These are phyloP conservation scores for Andrena fulva DNA, from an alignment of 2,888 invertebrate species.

Conservation along the genomic window DNA sequence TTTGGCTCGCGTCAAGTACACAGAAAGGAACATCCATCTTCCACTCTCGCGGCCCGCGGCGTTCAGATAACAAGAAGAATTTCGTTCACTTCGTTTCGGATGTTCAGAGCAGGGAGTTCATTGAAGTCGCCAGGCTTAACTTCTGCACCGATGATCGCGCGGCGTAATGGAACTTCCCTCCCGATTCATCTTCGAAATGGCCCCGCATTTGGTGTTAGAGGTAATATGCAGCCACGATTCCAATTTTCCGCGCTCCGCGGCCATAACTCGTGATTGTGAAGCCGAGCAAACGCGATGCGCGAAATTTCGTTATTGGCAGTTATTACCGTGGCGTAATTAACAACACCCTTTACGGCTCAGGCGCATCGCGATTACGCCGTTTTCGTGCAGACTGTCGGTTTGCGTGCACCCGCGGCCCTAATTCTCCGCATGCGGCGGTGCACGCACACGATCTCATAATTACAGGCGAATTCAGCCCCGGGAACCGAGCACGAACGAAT, in stretches of 20 bases:
- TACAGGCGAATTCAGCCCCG: constrained; percentile 25
- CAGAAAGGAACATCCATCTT: background rate
- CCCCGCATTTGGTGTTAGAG: no score
- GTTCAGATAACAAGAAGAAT: background rate
- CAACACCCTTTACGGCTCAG: constrained; percentile 28
- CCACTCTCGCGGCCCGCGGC: background rate
- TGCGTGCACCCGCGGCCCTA: constrained; percentile 42
- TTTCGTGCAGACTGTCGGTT: constrained; percentile 44
- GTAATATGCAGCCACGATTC: background rate
- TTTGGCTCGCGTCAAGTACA: background rate
- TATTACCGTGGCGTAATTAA: constrained; percentile 46
- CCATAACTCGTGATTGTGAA: constrained; percentile 2
- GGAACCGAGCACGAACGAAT: constrained; percentile 35
- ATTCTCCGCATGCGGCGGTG: constrained; percentile 22
- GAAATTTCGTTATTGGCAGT: constrained; percentile 37
- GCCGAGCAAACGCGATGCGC: constrained; percentile 11
- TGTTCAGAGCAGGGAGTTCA: no score
- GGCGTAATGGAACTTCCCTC: no score
- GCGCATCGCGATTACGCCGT: constrained; percentile 26
- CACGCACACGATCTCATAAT: constrained; percentile 38
- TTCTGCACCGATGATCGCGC: no score
- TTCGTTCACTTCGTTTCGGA: background rate
- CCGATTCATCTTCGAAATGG: no score
- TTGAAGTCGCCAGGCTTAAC: no score
- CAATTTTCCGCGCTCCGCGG: constrained; percentile 1